These are phyloP conservation scores for Crotalus tigris DNA, from an alignment of 2,113 vertebrate species.

Conservation along the genomic window DNA sequence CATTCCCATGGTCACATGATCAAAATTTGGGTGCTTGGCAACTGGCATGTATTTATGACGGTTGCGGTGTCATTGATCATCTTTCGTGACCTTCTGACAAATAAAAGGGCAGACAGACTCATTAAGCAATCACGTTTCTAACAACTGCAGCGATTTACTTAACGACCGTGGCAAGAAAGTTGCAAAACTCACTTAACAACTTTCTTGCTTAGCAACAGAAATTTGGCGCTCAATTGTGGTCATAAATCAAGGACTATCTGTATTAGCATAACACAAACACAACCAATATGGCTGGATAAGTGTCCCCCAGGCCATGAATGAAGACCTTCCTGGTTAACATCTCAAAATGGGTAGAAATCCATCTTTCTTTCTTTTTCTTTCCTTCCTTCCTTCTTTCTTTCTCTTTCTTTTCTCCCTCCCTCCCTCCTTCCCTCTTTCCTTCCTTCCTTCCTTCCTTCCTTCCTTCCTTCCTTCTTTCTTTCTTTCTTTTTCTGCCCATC, in stretches of 20 bases:
- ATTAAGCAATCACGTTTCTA: not conserved
- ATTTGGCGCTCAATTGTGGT: not conserved
- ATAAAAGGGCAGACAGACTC: not conserved
- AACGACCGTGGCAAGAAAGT: not conserved
- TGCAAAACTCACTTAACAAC: not conserved
- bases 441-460: no score
- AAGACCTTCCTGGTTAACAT: not conserved
- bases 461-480: accelerated
- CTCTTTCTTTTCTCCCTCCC: no score
- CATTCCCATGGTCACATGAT: not conserved
- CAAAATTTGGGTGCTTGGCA: not conserved
- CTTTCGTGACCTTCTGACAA: not conserved
- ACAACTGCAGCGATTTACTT: not conserved
- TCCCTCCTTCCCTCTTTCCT: no score
- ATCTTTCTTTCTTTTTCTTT: no score
- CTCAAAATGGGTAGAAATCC: not conserved
- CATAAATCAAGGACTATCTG: not conserved
- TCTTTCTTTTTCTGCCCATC: not conserved
- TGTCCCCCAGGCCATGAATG: not conserved
- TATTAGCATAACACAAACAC: not conserved
- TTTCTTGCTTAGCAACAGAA: not conserved
- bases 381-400: no score
- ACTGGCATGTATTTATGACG: not conserved
- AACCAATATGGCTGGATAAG: not conserved
- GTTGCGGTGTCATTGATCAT: not conserved